Percentiles rank a stretch among this genome's conserved stretches.
Conservation (phyloP, 2,888 invertebrate genomes). For the Diogma glabrata region DNA sequence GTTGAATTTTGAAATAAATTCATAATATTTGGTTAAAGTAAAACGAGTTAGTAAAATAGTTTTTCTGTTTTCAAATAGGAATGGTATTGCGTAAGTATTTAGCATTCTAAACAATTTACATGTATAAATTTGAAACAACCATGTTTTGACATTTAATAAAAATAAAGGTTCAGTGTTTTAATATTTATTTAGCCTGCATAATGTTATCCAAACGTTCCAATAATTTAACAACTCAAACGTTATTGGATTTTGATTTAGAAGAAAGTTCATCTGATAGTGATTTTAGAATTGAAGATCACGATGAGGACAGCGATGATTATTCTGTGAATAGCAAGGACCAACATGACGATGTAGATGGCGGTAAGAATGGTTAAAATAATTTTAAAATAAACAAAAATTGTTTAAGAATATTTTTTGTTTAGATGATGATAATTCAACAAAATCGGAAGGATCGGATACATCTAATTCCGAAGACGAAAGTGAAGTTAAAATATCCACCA, state of each 20-base stretch:
- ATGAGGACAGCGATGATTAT: slow-evolving; percentile 47
- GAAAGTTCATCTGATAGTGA: slow-evolving; percentile 92
- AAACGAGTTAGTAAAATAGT: too few relatives aligned
- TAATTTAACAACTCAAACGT: slow-evolving; percentile 50
- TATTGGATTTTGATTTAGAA: slow-evolving; percentile 73
- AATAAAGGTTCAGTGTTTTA: too few relatives aligned
- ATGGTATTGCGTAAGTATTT: too few relatives aligned
- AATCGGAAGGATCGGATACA: slow-evolving; percentile 23
- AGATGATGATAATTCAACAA: slow-evolving; percentile 20
- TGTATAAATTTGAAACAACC: too few relatives aligned
- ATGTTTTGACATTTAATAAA: too few relatives aligned
- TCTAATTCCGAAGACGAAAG: slow-evolving; percentile 20
- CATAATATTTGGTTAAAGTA: too few relatives aligned
- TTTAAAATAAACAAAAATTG: too few relatives aligned
- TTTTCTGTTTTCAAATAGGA: too few relatives aligned
- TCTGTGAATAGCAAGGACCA: slow-evolving; percentile 23
- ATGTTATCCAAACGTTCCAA: slow-evolving; percentile 38
- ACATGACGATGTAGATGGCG: slow-evolving; percentile 23
- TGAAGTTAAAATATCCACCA: background rate
- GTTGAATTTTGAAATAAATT: too few relatives aligned
- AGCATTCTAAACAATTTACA: too few relatives aligned
- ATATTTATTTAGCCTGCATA: too few relatives aligned
- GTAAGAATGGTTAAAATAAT: too few relatives aligned
- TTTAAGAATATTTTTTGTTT: background rate
- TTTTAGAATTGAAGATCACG: slow-evolving; percentile 80